Evolutionary conservation across 37 sponge, comb jelly and placozoan species (phyloP).

Genomic region (Spongia lamella): DNA sequence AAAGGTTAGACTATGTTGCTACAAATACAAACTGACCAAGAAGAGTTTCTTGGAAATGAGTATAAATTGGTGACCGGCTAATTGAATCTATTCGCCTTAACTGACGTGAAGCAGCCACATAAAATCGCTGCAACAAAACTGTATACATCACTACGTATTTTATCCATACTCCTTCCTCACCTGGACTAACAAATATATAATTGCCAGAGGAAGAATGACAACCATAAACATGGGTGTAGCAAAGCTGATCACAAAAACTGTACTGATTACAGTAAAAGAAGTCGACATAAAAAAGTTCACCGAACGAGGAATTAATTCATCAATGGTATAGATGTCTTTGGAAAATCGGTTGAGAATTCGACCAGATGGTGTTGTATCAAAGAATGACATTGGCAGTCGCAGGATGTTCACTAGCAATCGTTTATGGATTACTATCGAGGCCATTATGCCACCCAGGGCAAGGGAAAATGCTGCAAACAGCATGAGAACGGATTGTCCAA

Average conservation of each 20-base stretch:
- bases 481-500: slow-evolving; percentile 51
- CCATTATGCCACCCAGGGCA: slow-evolving; percentile 69
- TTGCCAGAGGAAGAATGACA: slow-evolving; percentile 51
- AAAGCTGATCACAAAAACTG: slow-evolving; percentile 67
- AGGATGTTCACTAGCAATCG: too few relatives aligned
- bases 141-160: too few relatives aligned
- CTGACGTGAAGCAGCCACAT: slow-evolving; percentile 72
- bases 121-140: too few relatives aligned
- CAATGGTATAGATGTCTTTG: slow-evolving; percentile 90
- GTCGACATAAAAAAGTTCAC: slow-evolving; percentile 54
- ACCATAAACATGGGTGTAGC: slow-evolving; percentile 53
- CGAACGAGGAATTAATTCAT: slow-evolving; percentile 78
- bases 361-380: too few relatives aligned
- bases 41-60: too few relatives aligned
- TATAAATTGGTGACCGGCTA: too few relatives aligned
- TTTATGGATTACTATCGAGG: slow-evolving; percentile 73
- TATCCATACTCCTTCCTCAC: too few relatives aligned
- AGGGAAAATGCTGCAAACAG: slow-evolving; percentile 61
- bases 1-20: slow-evolving; percentile 79
- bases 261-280: slow-evolving; percentile 60
- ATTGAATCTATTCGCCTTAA: slow-evolving; percentile 75
- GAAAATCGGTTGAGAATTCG: too few relatives aligned
- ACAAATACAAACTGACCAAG: too few relatives aligned
- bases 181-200: slow-evolving; percentile 55
- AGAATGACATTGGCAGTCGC: slow-evolving; percentile 88